These are phyloP conservation scores for Megaceryle alcyon DNA, from an alignment of 2,797 vertebrate species.

Conservation along the genomic window DNA sequence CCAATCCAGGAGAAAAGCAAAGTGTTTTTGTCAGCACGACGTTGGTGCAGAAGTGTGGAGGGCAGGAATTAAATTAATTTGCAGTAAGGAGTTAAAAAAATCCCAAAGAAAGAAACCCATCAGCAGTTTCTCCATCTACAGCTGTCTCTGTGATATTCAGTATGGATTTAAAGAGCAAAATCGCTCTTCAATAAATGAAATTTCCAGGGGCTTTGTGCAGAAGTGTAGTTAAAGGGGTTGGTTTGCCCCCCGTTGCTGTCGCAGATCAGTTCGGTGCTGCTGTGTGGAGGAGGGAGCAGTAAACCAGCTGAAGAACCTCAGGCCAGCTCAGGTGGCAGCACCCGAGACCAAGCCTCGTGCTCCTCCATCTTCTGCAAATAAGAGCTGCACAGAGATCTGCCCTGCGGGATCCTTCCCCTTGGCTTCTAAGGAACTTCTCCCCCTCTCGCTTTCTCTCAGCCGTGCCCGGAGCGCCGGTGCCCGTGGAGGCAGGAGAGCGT, in stretches of 20 bases:
- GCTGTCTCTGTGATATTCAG: not conserved
- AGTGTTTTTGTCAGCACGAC: not conserved
- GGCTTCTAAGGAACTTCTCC: accelerated
- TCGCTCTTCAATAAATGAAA: not conserved
- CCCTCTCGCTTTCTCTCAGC: not conserved
- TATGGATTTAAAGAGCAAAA: not conserved
- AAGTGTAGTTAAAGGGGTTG: not conserved
- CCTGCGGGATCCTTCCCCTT: accelerated
- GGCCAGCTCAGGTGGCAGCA: accelerated
- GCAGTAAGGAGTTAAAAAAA: not conserved
- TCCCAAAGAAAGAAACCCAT: too few relatives aligned
- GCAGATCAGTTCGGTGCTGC: too few relatives aligned
- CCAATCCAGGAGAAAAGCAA: not conserved
- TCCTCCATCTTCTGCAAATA: not conserved
- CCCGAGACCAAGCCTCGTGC: not conserved
- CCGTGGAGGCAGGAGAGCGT: constrained; percentile 68
- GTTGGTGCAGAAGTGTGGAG: not conserved
- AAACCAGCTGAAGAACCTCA: not conserved
- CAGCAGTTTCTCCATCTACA: accelerated
- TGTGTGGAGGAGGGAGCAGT: not conserved
- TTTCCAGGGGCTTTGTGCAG: not conserved
- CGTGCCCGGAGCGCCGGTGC: constrained; percentile 34
- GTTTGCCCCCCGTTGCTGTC: not conserved
- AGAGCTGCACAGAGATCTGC: not conserved
- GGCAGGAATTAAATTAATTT: not conserved